Conservation (phyloP, 2,797 vertebrate species). For the Benthosema pterotum region DNA sequence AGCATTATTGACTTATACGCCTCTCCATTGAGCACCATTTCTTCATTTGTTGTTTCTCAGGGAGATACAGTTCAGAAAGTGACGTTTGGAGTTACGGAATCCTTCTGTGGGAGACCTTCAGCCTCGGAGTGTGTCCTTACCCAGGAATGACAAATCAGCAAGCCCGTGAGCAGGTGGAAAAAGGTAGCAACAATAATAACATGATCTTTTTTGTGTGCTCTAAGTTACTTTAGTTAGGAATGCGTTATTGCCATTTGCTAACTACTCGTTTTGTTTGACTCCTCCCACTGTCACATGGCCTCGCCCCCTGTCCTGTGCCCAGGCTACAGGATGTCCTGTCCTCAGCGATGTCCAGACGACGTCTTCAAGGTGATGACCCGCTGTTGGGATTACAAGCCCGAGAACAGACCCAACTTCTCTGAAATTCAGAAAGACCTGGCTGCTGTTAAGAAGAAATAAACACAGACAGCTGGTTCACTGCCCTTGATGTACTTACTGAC, state of each 20-base stretch:
- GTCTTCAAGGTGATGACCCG: constrained; percentile 93
- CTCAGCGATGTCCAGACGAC: constrained; percentile 96
- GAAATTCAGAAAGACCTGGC: constrained; percentile 91
- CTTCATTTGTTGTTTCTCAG: constrained; percentile 61
- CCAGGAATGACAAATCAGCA: constrained; percentile 99
- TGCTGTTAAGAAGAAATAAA: constrained; percentile 87
- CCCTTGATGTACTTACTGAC: too few species aligned
- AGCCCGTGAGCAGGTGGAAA: constrained; percentile 95
- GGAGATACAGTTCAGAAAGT: constrained; percentile 97
- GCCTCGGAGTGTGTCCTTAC: constrained; percentile 94
- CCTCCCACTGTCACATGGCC: not conserved
- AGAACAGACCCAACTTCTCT: constrained; percentile 91
- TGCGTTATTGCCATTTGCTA: too few species aligned
- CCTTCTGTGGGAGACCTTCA: constrained; percentile 97
- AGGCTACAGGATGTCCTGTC: constrained; percentile 96
- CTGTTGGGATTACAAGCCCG: constrained; percentile 96
- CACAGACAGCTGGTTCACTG: not conserved
- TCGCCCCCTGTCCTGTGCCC: constrained; percentile 14
- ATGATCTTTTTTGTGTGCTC: not conserved
- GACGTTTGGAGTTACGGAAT: constrained; percentile 98
- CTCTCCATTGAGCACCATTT: too few species aligned
- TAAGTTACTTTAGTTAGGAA: not conserved
- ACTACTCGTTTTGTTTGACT: too few species aligned
- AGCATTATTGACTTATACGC: too few species aligned
- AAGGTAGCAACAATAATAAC: constrained; percentile 80